A percentile compares a stretch with the other conserved stretches of the same genome.
These are phyloP conservation scores for Oryzias curvinotus DNA, from an alignment of 2,113 vertebrate species.

Conservation along the genomic window DNA sequence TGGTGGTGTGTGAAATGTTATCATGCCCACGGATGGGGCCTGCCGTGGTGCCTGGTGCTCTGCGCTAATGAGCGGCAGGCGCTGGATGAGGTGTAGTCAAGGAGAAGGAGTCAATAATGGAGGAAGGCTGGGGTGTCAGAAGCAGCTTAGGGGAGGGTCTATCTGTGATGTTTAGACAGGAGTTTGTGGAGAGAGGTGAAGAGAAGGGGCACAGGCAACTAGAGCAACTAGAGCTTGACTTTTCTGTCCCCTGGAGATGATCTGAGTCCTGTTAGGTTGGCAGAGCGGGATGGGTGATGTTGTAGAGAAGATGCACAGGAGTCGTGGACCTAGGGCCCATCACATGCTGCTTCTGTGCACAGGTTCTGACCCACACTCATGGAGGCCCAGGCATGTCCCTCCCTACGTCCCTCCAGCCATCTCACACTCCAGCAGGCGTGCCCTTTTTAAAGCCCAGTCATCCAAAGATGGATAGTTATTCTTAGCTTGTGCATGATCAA, in stretches of 20 bases:
- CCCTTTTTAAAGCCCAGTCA: conserved; percentile 36
- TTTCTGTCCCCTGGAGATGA: conserved; percentile 59
- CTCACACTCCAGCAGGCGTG: conserved; percentile 54
- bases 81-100: conserved; percentile 68
- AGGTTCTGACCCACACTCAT: conserved; percentile 29
- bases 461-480: conserved; percentile 48
- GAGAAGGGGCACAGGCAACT: conserved; percentile 57
- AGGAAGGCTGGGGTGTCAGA: conserved; percentile 57
- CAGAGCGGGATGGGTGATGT: conserved; percentile 33
- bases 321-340: conserved; percentile 53
- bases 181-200: conserved; percentile 27
- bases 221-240: conserved; percentile 62
- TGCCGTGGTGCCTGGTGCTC: conserved; percentile 51
- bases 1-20: conserved; percentile 32
- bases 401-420: conserved; percentile 66
- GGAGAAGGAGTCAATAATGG: conserved; percentile 71
- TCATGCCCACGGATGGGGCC: conserved; percentile 34
- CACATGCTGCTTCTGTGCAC: conserved; percentile 53
- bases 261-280: conserved; percentile 75
- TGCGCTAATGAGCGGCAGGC: conserved; percentile 67
- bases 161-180: conserved; percentile 28
- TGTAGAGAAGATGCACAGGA: conserved; percentile 22
- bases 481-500: conserved; percentile 63
- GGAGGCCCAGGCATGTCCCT: conserved; percentile 60
- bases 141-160: conserved; percentile 46